Evolutionary conservation across 2,797 vertebrate genomes (phyloP).

Genomic region (Eleutherodactylus coqui): DNA sequence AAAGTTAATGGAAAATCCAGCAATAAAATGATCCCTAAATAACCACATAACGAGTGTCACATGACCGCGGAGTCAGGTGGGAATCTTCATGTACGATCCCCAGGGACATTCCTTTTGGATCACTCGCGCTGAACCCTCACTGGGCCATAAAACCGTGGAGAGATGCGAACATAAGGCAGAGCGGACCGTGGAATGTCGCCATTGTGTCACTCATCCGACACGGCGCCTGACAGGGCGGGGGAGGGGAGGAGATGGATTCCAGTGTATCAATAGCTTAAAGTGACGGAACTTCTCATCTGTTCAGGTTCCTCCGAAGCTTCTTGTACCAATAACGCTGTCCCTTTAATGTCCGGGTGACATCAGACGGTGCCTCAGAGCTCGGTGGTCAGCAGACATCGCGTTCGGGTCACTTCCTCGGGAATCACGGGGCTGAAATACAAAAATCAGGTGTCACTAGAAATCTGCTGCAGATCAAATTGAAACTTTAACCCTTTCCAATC

Average conservation of each 20-base stretch:
- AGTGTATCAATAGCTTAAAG: slow-evolving; percentile 23
- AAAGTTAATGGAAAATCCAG: neutral
- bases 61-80: neutral
- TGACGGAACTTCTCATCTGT: neutral
- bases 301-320: neutral
- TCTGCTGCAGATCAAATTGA: neutral
- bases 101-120: neutral
- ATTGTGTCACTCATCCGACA: neutral
- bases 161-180: neutral
- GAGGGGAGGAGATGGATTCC: slow-evolving; percentile 5
- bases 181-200: neutral
- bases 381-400: slow-evolving; percentile 91
- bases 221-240: neutral
- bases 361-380: slow-evolving; percentile 83
- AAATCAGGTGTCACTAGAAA: neutral
- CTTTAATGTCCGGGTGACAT: neutral
- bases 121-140: no score
- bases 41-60: neutral
- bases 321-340: neutral
- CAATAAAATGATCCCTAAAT: neutral
- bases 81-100: neutral
- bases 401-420: slow-evolving; percentile 76
- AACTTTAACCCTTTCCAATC: no score
- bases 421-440: slow-evolving; percentile 67
- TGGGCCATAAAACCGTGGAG: neutral